Evolutionary conservation across 1,140 invertebrate genomes (phyloP).

Genomic region (Tachypleus tridentatus): DNA sequence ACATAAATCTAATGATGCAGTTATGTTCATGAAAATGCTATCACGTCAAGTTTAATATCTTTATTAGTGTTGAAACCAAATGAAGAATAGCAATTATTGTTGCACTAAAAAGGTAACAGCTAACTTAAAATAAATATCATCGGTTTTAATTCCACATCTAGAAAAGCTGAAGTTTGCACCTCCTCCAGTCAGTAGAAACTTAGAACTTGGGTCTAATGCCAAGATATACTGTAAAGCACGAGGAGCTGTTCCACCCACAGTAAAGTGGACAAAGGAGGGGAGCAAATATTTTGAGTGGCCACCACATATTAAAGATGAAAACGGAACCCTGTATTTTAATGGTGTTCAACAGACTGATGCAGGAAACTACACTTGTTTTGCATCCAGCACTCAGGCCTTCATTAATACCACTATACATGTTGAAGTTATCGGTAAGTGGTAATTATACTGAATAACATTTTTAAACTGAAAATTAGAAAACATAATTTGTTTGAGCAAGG

Average conservation of each 20-base stretch:
- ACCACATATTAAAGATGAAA: constrained; percentile 59
- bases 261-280: constrained; percentile 52
- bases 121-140: too few relatives aligned
- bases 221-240: constrained; percentile 83
- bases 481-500: too few relatives aligned
- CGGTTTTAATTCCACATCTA: too few relatives aligned
- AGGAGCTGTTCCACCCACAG: constrained; percentile 56
- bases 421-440: constrained; percentile 60
- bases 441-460: too few relatives aligned
- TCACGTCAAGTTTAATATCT: too few relatives aligned
- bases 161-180: constrained; percentile 71
- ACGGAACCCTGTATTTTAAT: constrained; percentile 73
- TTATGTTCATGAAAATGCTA: too few relatives aligned
- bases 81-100: too few relatives aligned
- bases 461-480: too few relatives aligned
- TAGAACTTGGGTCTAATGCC: constrained; percentile 62
- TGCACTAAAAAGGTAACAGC: too few relatives aligned
- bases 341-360: constrained; percentile 60
- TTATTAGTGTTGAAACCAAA: too few relatives aligned
- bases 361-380: constrained; percentile 50
- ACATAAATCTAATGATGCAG: too few relatives aligned
- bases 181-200: constrained; percentile 57
- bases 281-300: constrained; percentile 44
- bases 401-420: constrained; percentile 77
- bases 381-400: constrained; percentile 58